These are phyloP conservation scores for Halisarca cf. caerulea DNA, from an alignment of 37 sponge, comb jelly and placozoan genomes.

Conservation along the genomic window DNA sequence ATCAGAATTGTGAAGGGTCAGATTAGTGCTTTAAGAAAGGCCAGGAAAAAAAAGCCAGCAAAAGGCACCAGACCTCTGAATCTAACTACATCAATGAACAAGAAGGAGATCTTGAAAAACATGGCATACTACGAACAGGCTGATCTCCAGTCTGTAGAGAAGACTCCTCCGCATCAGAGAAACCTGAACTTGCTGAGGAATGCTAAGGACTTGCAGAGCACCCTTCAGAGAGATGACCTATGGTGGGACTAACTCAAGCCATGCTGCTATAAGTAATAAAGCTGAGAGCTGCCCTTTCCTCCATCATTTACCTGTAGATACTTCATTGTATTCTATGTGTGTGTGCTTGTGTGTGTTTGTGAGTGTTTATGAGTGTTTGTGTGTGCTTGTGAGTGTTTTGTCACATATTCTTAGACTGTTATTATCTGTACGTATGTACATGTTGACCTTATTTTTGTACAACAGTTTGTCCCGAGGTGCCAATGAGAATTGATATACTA, in stretches of 20 bases:
- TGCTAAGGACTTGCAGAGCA: constrained; percentile 52
- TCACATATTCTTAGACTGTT: neutral
- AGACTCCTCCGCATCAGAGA: neutral
- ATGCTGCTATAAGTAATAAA: too few relatives aligned
- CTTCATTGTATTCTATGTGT: neutral
- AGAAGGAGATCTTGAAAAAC: neutral
- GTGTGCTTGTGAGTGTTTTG: neutral
- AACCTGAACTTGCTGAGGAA: constrained; percentile 41
- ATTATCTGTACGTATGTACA: neutral
- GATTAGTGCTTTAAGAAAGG: neutral
- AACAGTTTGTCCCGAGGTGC: too few relatives aligned
- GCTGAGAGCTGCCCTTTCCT: too few relatives aligned
- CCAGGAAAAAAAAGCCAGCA: constrained; percentile 1
- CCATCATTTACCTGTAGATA: too few relatives aligned
- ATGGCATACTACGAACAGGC: constrained; percentile 15
- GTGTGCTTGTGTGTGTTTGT: constrained; percentile 3
- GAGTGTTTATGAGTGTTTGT: neutral
- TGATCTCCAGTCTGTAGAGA: neutral
- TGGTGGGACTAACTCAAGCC: constrained; percentile 56
- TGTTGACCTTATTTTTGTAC: too few relatives aligned
- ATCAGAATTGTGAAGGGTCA: constrained; percentile 44
- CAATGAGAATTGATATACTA: too few relatives aligned
- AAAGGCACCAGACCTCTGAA: constrained; percentile 7
- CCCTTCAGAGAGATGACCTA: constrained; percentile 59
- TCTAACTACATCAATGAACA: neutral